Base-by-base conservation (phyloP, 2,797 vertebrate genomes). In the Gymnothorax javanicus region DNA sequence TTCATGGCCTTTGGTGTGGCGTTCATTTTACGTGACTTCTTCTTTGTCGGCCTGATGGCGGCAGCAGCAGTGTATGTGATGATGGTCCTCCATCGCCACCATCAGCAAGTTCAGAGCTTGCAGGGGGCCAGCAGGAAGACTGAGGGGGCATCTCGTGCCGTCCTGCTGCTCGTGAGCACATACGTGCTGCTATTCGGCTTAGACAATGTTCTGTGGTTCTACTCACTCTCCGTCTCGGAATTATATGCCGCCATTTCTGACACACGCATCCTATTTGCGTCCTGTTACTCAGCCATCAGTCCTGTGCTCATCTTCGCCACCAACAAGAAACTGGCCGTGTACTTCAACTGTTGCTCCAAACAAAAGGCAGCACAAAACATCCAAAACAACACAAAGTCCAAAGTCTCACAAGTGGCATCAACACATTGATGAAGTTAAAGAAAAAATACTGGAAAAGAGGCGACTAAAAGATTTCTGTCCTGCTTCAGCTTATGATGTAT, bases 241-340 rank as follows among this genome's bases (percentile, higher is more conserved):
- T 15, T 67, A 3, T 15, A 67, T 3, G 20, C 62, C 4, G 62
- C 20, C 20, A 23, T n/a, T 7, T 67, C 62, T 23, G 20, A 67
- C 62, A 67, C 20, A 8, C 62, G 62, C 8, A 23, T n/a, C 20
- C 20, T 67, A 5, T 67, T 67, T 8, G 88, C 90, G 58, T 91
- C 89, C 17, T 90, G 88, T 82, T 92, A 90, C 69, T 90, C 90
- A 7, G 88, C 91, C 43, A 84, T 92, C 79, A 90, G 90, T 27
- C 89, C 90, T 9, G 67, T 92, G 59, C 71, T 92, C 62, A 67
- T 67, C 62, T 23, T 67, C 20, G 62, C 62, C 62, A 67, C 62
- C 23, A 67, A 67, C 62, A 67, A n/a, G 62, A 67, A 67, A 15
- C 62, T 67, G 62, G 3, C 62, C 2, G 8, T 15, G 1, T 67